phyloP scores from a whole-genome alignment of 2,797 vertebrate genomes.

The Manis pentadactyla region DNA sequence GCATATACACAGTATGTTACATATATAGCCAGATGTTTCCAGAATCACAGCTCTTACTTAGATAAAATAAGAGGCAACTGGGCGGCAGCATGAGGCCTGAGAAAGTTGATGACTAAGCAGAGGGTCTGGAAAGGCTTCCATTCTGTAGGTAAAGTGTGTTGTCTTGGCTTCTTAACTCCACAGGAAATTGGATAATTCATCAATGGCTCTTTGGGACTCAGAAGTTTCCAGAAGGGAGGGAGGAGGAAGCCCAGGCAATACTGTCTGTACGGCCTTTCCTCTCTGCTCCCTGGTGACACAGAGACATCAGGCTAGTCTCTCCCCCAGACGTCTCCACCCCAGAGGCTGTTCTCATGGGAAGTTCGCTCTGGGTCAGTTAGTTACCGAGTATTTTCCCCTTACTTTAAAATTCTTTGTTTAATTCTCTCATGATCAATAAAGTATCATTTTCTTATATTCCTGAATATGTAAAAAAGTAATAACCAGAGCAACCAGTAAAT shows the following conservation, averaged over 20 bases:
- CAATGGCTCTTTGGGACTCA: slow-evolving; percentile 6
- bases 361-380: not conserved
- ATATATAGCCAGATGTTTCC: not conserved
- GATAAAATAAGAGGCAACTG: not conserved
- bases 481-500: not conserved
- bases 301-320: not conserved
- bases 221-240: slow-evolving; percentile 57
- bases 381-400: not conserved
- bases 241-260: not conserved
- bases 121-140: not conserved
- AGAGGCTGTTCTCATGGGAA: not conserved
- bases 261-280: not conserved
- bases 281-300: not conserved
- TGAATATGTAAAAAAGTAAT: not conserved
- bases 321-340: fast-evolving
- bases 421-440: not conserved
- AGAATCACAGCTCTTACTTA: not conserved
- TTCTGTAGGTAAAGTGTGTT: slow-evolving; percentile 21
- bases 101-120: not conserved
- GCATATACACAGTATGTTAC: not conserved
- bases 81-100: not conserved
- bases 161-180: not conserved
- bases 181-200: slow-evolving; percentile 49
- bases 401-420: not conserved
- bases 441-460: not conserved